These are phyloP conservation scores for Centruroides sculpturatus DNA, from an alignment of 1,140 invertebrate genomes.

Conservation along the genomic window DNA sequence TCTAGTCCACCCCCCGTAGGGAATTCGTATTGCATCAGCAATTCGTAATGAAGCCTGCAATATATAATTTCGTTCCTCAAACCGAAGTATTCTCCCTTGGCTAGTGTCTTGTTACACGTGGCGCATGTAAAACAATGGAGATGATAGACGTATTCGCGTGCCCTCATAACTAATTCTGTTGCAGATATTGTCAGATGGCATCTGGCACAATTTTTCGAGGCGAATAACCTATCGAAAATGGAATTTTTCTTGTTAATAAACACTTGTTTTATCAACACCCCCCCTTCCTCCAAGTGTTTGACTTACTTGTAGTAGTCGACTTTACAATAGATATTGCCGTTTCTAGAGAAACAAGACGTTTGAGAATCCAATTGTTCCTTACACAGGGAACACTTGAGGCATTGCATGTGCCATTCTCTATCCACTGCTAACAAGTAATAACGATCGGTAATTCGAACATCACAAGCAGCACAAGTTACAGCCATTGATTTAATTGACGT, in stretches of 20 bases:
- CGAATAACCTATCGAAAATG: slow-evolving; percentile 26
- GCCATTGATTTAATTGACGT: too few species aligned
- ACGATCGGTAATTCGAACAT: slow-evolving; percentile 62
- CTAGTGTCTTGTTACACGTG: slow-evolving; percentile 48
- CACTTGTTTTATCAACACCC: too few species aligned
- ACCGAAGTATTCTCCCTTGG: slow-evolving; percentile 68
- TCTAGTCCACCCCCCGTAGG: background rate
- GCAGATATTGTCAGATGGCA: slow-evolving; percentile 67
- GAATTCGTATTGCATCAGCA: slow-evolving; percentile 15
- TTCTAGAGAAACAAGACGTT: slow-evolving; percentile 80
- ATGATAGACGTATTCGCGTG: slow-evolving; percentile 72
- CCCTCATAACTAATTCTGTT: slow-evolving; percentile 80
- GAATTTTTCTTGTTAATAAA: background rate
- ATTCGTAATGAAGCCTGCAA: slow-evolving; percentile 31
- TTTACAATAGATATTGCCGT: slow-evolving; percentile 92
- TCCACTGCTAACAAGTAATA: slow-evolving; percentile 79
- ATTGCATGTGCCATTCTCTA: slow-evolving; percentile 73
- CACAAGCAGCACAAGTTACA: slow-evolving; percentile 59
- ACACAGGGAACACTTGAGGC: slow-evolving; percentile 65
- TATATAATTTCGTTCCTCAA: slow-evolving; percentile 28
- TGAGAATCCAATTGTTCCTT: slow-evolving; percentile 73
- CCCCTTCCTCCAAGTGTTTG: too few species aligned
- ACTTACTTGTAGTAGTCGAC: slow-evolving; percentile 94
- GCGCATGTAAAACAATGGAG: slow-evolving; percentile 77
- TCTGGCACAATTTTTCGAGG: slow-evolving; percentile 55